Base-by-base conservation (phyloP, 2,113 vertebrate genomes). In the Rhinoptilus africanus region DNA sequence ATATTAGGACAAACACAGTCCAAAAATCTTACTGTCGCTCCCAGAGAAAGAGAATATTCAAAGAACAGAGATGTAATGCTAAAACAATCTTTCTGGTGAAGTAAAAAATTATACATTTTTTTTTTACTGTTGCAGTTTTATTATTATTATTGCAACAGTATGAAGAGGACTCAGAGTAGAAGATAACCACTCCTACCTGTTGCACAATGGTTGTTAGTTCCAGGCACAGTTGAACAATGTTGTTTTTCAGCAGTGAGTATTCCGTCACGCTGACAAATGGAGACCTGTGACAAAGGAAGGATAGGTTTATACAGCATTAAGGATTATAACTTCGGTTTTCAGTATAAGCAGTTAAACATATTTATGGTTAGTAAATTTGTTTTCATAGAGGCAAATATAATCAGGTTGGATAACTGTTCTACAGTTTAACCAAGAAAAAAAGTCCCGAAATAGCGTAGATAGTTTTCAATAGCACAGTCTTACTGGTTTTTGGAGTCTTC, bases 141-240 rank as follows among this genome's bases (percentile, higher is more conserved):
- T 62, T 62, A 27, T 62, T 62, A 39, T 62, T 62, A 62, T 12
- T 37, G 64, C 57, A 80, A 22, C 3, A 41, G 8, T 24, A 50
- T 21, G 88, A 64, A 88, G n/a, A 79, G 23, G 37, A 39, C 60
- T 56, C 48, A 12, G 48, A 73, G 59, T 4, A 3, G 48, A 71
- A 56, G 66, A 30, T 19, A 67, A 66, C 16, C 41, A 17, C 34
- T 68, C 95, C 95, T 98, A 99, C 99, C 99, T 99, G 99, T 98
- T 99, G 99, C 96, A 99, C 99, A 72, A 99, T 99, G 96, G 99
- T 98, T 88, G 99, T 99, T 95, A 99, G 97, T 98, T 99, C 99
- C 97, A 99, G 98, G 98, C 99, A 99, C 98, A 99, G 98, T 98
- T 99, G 99, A 97, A 99, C 99, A 80, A 99, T 99, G 96, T 99